Conservation (phyloP, 2,888 invertebrate species). For the Lordiphosa andalusiaca region DNA sequence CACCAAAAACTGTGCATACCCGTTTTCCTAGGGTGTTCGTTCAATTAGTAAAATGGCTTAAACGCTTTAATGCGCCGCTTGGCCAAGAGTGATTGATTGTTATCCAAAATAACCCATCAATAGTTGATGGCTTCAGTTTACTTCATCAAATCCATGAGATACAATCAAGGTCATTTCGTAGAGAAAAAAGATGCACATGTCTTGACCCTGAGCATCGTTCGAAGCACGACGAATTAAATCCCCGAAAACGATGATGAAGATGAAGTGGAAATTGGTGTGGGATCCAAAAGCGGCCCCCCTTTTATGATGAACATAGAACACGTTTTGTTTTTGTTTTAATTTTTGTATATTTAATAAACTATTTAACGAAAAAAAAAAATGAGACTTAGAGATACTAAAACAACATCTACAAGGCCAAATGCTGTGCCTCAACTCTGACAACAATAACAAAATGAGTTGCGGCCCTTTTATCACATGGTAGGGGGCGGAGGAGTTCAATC, state of each 20-base stretch:
- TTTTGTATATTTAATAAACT: conserved; percentile 41
- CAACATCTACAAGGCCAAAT: conserved; percentile 60
- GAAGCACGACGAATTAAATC: not conserved
- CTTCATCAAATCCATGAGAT: too few species aligned
- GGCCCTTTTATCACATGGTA: conserved; percentile 30
- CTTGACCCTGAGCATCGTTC: too few species aligned
- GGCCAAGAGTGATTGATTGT: not conserved
- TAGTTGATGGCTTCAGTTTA: not conserved
- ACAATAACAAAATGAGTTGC: conserved; percentile 56
- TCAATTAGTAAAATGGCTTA: too few species aligned
- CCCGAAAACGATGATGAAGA: conserved; percentile 15
- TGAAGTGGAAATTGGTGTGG: not conserved
- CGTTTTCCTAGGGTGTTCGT: too few species aligned
- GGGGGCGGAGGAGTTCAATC: conserved; percentile 26
- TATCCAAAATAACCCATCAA: conserved; percentile 9
- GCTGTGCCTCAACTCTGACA: conserved; percentile 57
- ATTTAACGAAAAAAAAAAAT: conserved; percentile 33
- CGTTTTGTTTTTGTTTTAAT: conserved; percentile 14
- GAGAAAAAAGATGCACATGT: too few species aligned
- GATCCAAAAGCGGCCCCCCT: too few species aligned
- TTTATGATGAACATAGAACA: conserved; percentile 8
- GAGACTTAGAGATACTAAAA: conserved; percentile 41
- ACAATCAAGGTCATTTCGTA: too few species aligned
- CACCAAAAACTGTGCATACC: too few species aligned
- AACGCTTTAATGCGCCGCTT: too few species aligned